phyloP scores from a whole-genome alignment of 2,113 vertebrate species.

The Odontophorus gujanensis region DNA sequence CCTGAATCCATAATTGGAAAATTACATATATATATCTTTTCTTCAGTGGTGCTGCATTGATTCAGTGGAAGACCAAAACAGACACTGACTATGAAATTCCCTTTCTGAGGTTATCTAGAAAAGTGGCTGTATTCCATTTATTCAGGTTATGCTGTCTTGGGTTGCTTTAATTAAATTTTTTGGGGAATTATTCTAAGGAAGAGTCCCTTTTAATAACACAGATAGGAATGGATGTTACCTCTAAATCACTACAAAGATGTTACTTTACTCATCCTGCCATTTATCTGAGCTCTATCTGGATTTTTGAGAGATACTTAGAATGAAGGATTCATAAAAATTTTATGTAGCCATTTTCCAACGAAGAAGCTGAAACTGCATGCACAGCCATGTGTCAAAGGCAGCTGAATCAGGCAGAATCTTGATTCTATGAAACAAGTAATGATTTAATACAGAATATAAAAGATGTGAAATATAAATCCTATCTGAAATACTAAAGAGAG shows the following conservation, averaged over 20 bases:
- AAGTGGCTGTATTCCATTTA: background rate
- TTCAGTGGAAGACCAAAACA: background rate
- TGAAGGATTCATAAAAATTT: background rate
- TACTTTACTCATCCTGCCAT: background rate
- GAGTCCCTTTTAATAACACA: background rate
- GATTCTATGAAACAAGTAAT: conserved; percentile 2
- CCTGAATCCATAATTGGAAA: background rate
- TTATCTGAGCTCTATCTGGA: background rate
- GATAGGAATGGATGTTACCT: background rate
- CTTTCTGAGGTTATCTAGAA: background rate
- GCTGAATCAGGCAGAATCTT: background rate
- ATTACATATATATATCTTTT: background rate
- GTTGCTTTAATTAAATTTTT: background rate
- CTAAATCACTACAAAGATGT: background rate
- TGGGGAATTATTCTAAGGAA: background rate
- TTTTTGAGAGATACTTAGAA: background rate
- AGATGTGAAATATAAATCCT: background rate
- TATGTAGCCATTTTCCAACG: background rate
- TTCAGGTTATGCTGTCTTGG: background rate
- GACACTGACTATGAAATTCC: background rate
- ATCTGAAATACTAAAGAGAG: conserved; percentile 21
- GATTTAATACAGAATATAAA: background rate
- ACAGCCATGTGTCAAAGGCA: background rate
- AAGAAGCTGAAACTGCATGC: background rate
- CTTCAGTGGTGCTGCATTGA: background rate